Percentiles rank a stretch among this genome's conserved stretches.
Conservation (phyloP, 2,888 invertebrate species). For the Halictus quadricinctus region DNA sequence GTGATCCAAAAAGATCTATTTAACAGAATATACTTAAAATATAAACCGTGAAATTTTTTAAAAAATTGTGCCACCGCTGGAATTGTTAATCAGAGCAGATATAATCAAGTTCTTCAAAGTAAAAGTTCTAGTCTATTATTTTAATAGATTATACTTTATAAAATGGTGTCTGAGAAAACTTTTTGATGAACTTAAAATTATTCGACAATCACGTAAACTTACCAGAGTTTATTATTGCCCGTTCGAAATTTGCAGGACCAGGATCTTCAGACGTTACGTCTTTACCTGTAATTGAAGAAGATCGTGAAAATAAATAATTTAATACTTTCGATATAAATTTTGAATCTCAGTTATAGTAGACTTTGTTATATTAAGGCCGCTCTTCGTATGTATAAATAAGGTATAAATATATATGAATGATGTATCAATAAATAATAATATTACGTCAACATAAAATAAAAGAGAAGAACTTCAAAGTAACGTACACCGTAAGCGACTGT, state of each 20-base stretch:
- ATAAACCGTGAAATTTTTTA: too few species aligned
- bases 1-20: too few species aligned
- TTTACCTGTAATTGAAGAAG: slow-evolving; percentile 69
- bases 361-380: too few species aligned
- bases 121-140: too few species aligned
- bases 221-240: slow-evolving; percentile 76
- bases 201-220: slow-evolving; percentile 5
- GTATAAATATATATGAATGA: not conserved
- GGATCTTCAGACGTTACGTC: slow-evolving; percentile 69
- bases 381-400: not conserved
- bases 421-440: not conserved
- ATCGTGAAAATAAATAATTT: not conserved
- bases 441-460: not conserved
- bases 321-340: not conserved
- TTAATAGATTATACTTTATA: not conserved
- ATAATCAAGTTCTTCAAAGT: too few species aligned
- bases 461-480: slow-evolving; percentile 8
- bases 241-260: slow-evolving; percentile 77
- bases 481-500: slow-evolving; percentile 48
- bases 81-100: too few species aligned
- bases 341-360: too few species aligned
- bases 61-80: too few species aligned
- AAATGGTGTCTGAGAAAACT: not conserved
- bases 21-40: too few species aligned
- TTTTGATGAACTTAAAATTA: not conserved